Percentiles rank a stretch among this genome's conserved stretches.
Conservation (phyloP, 2,888 invertebrate genomes). For the Drosophila pseudotakahashii region DNA sequence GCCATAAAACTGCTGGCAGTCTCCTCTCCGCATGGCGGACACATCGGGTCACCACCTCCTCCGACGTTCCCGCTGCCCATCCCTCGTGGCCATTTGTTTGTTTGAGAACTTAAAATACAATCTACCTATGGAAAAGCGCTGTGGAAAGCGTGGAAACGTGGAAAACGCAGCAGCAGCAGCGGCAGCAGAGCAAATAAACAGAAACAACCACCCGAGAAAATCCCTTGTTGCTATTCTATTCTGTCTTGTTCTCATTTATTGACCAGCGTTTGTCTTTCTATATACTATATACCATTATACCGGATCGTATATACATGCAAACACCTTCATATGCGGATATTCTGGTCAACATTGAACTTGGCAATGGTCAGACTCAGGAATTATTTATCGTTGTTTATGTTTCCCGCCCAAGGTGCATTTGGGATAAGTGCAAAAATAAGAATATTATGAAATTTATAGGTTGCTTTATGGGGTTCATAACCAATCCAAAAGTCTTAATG, state of each 20-base stretch:
- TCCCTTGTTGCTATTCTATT: slow-evolving; percentile 37
- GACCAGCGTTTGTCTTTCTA: slow-evolving; percentile 42
- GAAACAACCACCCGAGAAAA: slow-evolving; percentile 19
- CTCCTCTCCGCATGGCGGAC: slow-evolving; percentile 41
- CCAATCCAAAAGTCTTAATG: neutral
- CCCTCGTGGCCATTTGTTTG: slow-evolving; percentile 24
- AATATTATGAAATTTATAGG: slow-evolving; percentile 10
- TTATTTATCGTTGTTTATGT: slow-evolving; percentile 41
- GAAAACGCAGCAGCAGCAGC: slow-evolving; percentile 55
- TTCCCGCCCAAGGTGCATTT: slow-evolving; percentile 18
- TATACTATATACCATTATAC: slow-evolving; percentile 32
- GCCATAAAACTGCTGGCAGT: slow-evolving; percentile 56
- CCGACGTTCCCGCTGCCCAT: slow-evolving; percentile 1
- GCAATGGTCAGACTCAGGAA: slow-evolving; percentile 40
- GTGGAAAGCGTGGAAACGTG: slow-evolving; percentile 31
- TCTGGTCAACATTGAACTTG: slow-evolving; percentile 36
- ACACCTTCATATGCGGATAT: slow-evolving; percentile 13
- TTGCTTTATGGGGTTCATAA: neutral
- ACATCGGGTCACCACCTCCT: neutral
- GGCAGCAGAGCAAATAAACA: slow-evolving; percentile 10
- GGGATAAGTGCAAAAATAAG: neutral
- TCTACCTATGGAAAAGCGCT: slow-evolving; percentile 49
- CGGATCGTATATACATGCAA: slow-evolving; percentile 6
- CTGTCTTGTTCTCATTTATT: slow-evolving; percentile 36
- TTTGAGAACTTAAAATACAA: slow-evolving; percentile 55